Evolutionary conservation across 1,140 invertebrate species (phyloP).

Genomic region (Listronotus bonariensis): DNA sequence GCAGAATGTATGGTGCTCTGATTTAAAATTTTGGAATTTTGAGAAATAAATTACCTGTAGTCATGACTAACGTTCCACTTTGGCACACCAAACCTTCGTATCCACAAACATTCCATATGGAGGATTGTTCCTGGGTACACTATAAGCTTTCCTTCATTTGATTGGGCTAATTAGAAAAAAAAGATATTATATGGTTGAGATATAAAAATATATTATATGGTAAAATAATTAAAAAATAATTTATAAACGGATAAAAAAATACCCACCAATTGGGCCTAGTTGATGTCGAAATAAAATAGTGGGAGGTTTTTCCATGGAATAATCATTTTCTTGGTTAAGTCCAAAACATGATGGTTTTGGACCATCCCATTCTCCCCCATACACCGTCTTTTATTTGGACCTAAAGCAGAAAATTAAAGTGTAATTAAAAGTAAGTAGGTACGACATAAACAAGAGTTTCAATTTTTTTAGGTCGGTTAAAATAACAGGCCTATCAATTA

Average conservation of each 20-base stretch:
- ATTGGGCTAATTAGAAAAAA: conserved; percentile 67
- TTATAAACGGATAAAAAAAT: too few species aligned
- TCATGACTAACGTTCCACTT: conserved; percentile 79
- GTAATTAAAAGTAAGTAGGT: too few species aligned
- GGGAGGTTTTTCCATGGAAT: conserved; percentile 83
- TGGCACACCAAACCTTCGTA: conserved; percentile 79
- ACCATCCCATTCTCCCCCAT: conserved; percentile 79
- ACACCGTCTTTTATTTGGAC: conserved; percentile 66
- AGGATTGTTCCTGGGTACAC: conserved; percentile 83
- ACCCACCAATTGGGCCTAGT: conserved; percentile 68
- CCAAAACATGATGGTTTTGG: conserved; percentile 77
- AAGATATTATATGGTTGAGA: neutral
- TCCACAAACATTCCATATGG: conserved; percentile 87
- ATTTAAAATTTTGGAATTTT: too few species aligned
- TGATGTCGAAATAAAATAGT: conserved; percentile 82
- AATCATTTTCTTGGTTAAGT: conserved; percentile 83
- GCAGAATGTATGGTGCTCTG: too few species aligned
- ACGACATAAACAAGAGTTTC: too few species aligned
- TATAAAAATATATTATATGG: too few species aligned
- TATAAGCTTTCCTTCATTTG: conserved; percentile 80
- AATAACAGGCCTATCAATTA: too few species aligned
- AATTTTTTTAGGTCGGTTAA: too few species aligned
- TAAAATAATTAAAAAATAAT: too few species aligned
- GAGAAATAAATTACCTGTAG: conserved; percentile 59
- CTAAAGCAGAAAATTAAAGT: too few species aligned